phyloP scores from a whole-genome alignment of 2,888 invertebrate species.

The Drosophila koepferae region DNA sequence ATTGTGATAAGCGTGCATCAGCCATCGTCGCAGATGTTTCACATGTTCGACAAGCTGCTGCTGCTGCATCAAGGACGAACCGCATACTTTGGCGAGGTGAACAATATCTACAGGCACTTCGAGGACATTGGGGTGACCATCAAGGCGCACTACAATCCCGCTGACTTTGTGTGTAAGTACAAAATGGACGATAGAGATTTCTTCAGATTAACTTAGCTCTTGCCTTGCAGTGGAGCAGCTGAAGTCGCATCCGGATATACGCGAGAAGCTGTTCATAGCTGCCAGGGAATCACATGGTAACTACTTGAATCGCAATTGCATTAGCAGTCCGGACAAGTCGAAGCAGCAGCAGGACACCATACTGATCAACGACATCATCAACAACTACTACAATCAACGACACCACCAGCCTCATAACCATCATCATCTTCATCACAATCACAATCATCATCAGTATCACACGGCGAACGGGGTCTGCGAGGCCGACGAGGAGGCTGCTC shows the following conservation, averaged over 20 bases:
- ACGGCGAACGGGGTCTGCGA: slow-evolving; percentile 58
- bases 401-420: slow-evolving; percentile 46
- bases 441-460: slow-evolving; percentile 43
- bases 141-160: slow-evolving; percentile 92
- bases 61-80: slow-evolving; percentile 90
- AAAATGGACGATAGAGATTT: neutral
- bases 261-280: slow-evolving; percentile 89
- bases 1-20: slow-evolving; percentile 93
- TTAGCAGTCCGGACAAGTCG: slow-evolving; percentile 48
- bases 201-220: neutral
- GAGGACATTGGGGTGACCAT: slow-evolving; percentile 89
- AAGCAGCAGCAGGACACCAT: slow-evolving; percentile 73
- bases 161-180: slow-evolving; percentile 92
- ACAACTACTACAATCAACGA: slow-evolving; percentile 78
- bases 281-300: slow-evolving; percentile 88
- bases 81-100: slow-evolving; percentile 91
- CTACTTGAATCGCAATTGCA: slow-evolving; percentile 81
- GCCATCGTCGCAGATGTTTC: slow-evolving; percentile 93
- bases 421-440: slow-evolving; percentile 44
- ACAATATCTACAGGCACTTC: slow-evolving; percentile 90
- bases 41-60: slow-evolving; percentile 92
- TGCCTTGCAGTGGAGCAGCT: slow-evolving; percentile 89
- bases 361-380: slow-evolving; percentile 81
- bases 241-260: slow-evolving; percentile 89
- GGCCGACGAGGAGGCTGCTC: slow-evolving; percentile 85